phyloP scores from a whole-genome alignment of 2,113 vertebrate species.

The Ptilonorhynchus violaceus region DNA sequence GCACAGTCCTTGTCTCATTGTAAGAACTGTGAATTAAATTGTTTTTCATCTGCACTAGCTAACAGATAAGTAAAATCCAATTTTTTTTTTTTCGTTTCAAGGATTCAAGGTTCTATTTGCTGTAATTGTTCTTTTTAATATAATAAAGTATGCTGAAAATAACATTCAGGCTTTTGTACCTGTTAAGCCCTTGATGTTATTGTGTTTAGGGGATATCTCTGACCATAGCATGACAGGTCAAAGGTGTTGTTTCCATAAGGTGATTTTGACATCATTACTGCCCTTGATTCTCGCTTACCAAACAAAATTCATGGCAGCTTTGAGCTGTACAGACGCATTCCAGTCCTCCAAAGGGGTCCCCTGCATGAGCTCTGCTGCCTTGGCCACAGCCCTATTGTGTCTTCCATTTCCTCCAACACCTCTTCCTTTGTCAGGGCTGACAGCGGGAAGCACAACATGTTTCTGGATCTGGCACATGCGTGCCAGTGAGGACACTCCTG shows the following conservation, averaged over 20 bases:
- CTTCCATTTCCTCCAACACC: background rate
- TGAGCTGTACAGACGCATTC: background rate
- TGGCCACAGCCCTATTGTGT: background rate
- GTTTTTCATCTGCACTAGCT: background rate
- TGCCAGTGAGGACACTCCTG: background rate
- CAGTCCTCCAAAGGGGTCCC: background rate
- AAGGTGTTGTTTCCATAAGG: background rate
- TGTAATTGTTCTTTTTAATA: background rate
- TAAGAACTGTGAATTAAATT: background rate
- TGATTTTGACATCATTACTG: background rate
- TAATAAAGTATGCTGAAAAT: background rate
- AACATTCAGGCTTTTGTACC: background rate
- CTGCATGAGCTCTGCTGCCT: background rate
- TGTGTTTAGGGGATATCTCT: background rate
- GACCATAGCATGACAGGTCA: accelerated
- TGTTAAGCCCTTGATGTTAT: background rate
- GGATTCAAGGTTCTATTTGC: background rate
- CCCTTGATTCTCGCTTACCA: background rate
- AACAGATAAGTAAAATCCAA: background rate
- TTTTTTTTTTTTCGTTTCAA: background rate
- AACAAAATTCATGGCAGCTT: background rate
- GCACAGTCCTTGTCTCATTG: background rate
- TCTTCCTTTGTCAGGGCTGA: background rate
- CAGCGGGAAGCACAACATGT: background rate
- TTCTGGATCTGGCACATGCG: accelerated